Evolutionary conservation across 2,797 vertebrate species (phyloP).

Genomic region (Botia kubotai): DNA sequence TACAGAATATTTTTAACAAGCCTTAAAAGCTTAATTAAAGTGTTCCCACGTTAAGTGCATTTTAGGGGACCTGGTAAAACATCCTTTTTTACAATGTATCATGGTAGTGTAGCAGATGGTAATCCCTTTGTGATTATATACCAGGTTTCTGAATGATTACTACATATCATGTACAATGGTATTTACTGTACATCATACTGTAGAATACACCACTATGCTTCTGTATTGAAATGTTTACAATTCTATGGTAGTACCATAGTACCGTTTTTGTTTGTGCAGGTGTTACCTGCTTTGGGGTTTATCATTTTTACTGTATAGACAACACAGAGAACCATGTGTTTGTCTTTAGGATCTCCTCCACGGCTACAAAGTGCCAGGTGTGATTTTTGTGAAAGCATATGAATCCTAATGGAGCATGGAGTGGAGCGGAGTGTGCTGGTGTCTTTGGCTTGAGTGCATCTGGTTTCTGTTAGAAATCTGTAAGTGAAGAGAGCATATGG

Average conservation of each 20-base stretch:
- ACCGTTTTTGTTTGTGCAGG: not conserved
- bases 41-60: no score
- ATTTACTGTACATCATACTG: not conserved
- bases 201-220: not conserved
- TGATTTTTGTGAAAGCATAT: conserved; percentile 69
- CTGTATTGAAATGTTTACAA: not conserved
- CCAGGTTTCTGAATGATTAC: no score
- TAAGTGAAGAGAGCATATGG: conserved; percentile 49
- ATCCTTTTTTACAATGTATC: no score
- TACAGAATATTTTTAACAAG: no score
- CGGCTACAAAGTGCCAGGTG: conserved; percentile 63
- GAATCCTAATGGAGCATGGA: conserved; percentile 67
- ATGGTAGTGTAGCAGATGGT: no score
- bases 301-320: conserved; percentile 22
- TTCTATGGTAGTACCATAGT: not conserved
- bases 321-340: conserved; percentile 57
- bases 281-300: not conserved
- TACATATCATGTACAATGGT: no score
- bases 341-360: conserved; percentile 55
- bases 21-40: no score
- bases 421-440: conserved; percentile 67
- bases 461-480: conserved; percentile 71
- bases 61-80: no score
- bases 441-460: conserved; percentile 77
- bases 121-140: no score